These are phyloP conservation scores for Dasypogon diadema DNA, from an alignment of 2,888 invertebrate species.

Conservation along the genomic window DNA sequence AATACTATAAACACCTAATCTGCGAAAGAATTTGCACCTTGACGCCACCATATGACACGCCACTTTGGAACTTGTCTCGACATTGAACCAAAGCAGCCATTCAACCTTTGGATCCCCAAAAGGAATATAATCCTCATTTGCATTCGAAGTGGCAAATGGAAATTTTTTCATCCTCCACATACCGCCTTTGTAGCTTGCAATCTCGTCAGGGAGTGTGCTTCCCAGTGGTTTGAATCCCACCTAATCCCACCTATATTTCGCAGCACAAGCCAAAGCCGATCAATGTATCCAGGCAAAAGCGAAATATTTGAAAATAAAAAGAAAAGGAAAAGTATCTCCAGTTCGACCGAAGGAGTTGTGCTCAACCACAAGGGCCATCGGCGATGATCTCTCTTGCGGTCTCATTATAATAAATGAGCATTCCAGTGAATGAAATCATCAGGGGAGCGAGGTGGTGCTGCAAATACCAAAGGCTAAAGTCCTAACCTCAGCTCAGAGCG, in stretches of 20 bases:
- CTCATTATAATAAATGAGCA: constrained; percentile 53
- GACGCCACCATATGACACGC: background rate
- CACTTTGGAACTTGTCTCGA: background rate
- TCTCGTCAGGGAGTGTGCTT: background rate
- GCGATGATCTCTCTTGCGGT: constrained; percentile 40
- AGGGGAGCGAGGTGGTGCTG: background rate
- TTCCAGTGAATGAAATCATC: constrained; percentile 55
- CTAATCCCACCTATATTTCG: background rate
- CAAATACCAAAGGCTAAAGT: constrained; percentile 4
- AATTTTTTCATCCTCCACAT: background rate
- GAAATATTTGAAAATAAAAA: background rate
- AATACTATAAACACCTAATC: constrained; percentile 1
- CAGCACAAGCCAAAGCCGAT: background rate
- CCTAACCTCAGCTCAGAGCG: constrained; percentile 2
- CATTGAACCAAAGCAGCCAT: background rate
- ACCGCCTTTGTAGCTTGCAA: background rate
- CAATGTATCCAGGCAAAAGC: background rate
- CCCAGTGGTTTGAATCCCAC: background rate
- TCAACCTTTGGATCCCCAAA: background rate
- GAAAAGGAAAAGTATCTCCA: background rate
- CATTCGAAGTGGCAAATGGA: background rate
- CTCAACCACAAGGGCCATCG: constrained; percentile 44
- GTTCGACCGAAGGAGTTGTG: constrained; percentile 13
- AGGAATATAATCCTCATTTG: background rate
- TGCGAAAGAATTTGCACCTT: background rate